Base-by-base conservation (phyloP, 2,113 vertebrate genomes). In the Tragelaphus scriptus region DNA sequence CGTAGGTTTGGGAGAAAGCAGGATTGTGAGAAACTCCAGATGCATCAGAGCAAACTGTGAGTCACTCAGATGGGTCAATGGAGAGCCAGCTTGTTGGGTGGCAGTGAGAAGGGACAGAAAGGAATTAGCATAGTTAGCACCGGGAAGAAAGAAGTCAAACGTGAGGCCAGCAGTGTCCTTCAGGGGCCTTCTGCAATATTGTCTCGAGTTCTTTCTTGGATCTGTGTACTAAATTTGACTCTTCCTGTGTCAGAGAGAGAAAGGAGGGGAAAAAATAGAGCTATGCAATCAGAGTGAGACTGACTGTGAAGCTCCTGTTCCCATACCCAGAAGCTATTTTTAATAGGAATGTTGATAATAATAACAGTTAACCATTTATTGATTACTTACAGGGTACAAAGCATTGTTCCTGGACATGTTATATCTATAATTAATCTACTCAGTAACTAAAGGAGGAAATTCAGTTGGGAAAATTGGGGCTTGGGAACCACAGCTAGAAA, bases 1-100 rank as follows among this genome's bases (percentile, higher is more conserved):
- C 91, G 77, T 80, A 87, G 93, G 92, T 96, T 94, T 88, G 90
- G 93, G 86, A 94, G 92, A 89, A 90, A 81, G 65, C 65, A 85
- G 90, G 56, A 28, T 55, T 96, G 75, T 95, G 94, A 86, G 53
- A 95, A 86, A 77, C 88, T 96, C 92, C 87, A 68, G 94, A 89
- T 91, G 86, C 55, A 95, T 77, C 68, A 23, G 32, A 40, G 92
- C 77, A 85, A 90, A 65, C 53, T 5, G 17, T 56, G 10, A 97
- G 90, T 98, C 97, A 95, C 88, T 49, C 4, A 4, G 25, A 49
- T 8, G 3, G 80, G 97, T 97, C 94, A 75, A 1, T 44, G 30
- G 81, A 88, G 90, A 79, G 85, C 90, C 56, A 87, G 89, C 93
- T 77, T 44, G 44, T 6, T 88, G 88, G 79, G 92, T 77, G 88